Evolutionary conservation across 2,797 vertebrate genomes (phyloP), one percentile per base, ranked within the genome.

Genomic region (Acanthopagrus latus): DNA sequence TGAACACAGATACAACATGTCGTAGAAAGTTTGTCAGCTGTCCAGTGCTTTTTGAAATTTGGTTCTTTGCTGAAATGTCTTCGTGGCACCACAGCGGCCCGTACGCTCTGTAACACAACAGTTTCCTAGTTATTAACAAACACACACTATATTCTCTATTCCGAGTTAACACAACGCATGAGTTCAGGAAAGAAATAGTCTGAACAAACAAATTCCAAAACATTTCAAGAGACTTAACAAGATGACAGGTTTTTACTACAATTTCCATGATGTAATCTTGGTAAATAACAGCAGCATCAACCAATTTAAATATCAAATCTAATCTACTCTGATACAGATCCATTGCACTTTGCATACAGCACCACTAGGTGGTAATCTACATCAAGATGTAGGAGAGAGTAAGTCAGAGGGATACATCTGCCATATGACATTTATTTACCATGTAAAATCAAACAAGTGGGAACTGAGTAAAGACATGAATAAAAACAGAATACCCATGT

Each of bases 11-110:
- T 0, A 99, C 91, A n/a, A 99, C 96, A 29, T 99, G 97, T 21
- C 96, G 96, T 52, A 99, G 94, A 78, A 99, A 99, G 90, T 97
- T 98, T 6, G 96, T 96, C 76, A 99, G 96, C 84, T 99, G 97
- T 57, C 96, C 97, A 0, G 97, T 96, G 83, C 98, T 99, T 95
- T 97, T 98, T 44, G 97, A 98, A 86, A 96, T 95, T 82, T 96
- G 97, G 86, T 98, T 99, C 94, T 99, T 99, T 74, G 98, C 97
- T 23, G 97, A 99, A 93, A 99, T 99, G 91, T 99, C 98, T 93
- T 99, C 98, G 56, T 99, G 98, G 92, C 96, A 97, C 98, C 98
- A 99, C 71, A 99, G 96, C 0, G 98, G 97, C 85, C 98, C 97
- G 82, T 96, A 97, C 1, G 95, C 94, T 92, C 98, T 99, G 81